Evolutionary conservation across 2,888 invertebrate genomes (phyloP), one percentile per base, ranked within the genome.

Genomic region (Mongoloraphidia duomilia): DNA sequence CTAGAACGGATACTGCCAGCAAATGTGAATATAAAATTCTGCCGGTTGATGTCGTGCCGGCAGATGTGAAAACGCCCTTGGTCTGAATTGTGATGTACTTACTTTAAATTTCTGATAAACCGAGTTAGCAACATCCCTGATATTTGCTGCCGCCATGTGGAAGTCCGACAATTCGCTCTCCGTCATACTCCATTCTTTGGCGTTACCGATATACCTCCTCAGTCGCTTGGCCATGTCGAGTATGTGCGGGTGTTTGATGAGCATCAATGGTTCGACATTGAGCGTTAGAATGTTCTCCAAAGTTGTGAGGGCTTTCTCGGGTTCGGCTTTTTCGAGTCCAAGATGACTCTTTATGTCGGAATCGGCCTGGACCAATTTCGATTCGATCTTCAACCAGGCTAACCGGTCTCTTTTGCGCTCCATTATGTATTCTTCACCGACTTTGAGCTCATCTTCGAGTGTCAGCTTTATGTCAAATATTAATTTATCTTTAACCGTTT

Each of bases 211-310:
- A 64, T 90, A 91, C 41, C 80, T 76, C 12, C 84, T 73, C 65
- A 87, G 70, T 51, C 84, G 76, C 58, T 83, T 82, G 46, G 89
- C 75, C 1, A 87, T 88, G 59, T 86, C 82, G 42, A 90, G 74
- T 55, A 84, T 76, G 42, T 81, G 78, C 0, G 88, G 82, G 69
- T 89, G 85, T 57, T 89, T 89, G 49, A 86, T 75, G 40, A 92
- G 65, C 83, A 88, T 87, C 17, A 88, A 65, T 1, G 82, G 78
- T 52, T 80, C 81, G 17, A 84, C 62, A 6, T 79, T 68, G 51
- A 84, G 60, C 8, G 73, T 73, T 62, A 71, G 59, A 56, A 74
- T 67, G 10, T 65, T 76, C 41, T 84, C 80, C 55, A 91, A 68
- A 2, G 80, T 69, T 46, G 79, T 76, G 36, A 89, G 64, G 53